Conservation (phyloP, 2,113 vertebrate species). For the Siphamia tubifer region DNA sequence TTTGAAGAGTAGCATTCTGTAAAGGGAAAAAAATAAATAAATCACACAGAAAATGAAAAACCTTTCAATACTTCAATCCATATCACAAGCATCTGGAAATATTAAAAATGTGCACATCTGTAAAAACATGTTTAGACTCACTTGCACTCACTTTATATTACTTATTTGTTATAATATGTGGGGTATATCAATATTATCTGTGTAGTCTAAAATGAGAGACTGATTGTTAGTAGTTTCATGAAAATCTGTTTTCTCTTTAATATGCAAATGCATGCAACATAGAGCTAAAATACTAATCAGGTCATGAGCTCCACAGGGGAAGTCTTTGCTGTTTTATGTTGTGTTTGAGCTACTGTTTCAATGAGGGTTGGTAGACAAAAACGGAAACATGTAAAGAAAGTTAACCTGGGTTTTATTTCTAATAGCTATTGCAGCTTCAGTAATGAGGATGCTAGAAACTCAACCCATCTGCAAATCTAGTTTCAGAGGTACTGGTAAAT, state of each 20-base stretch:
- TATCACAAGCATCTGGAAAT: neutral
- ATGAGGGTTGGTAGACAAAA: neutral
- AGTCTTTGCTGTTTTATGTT: neutral
- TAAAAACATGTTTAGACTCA: neutral
- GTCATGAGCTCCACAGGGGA: neutral
- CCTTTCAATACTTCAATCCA: neutral
- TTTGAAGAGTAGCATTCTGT: conserved; percentile 89
- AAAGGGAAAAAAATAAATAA: neutral
- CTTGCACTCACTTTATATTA: neutral
- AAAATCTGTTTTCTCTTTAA: neutral
- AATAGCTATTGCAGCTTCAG: no score
- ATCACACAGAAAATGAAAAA: neutral
- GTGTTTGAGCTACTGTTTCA: neutral
- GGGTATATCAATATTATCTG: neutral
- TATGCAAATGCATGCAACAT: neutral
- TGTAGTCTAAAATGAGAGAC: neutral
- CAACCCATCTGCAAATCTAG: no score
- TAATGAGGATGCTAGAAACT: no score
- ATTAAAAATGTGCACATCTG: no score
- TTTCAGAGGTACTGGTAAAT: no score
- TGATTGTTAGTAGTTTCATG: neutral
- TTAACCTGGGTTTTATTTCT: neutral
- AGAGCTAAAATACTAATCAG: neutral
- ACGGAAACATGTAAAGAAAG: no score
- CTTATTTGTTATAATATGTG: neutral